Evolutionary conservation across 1,140 invertebrate species (phyloP).

Genomic region (Bombus superbus): DNA sequence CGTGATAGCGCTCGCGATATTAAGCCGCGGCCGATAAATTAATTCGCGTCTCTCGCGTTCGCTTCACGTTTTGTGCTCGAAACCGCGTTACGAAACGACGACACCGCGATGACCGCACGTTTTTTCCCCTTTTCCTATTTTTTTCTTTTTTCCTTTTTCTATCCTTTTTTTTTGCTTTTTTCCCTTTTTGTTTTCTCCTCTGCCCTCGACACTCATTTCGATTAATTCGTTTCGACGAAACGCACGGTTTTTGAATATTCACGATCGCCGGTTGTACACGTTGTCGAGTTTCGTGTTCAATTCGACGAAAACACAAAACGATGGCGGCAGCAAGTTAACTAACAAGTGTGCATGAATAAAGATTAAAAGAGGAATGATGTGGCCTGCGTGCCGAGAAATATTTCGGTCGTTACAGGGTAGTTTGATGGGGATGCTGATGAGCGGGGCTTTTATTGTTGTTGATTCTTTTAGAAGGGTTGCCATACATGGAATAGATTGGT

Average conservation of each 20-base stretch:
- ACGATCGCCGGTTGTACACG: conserved; percentile 10
- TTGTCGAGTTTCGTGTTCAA: conserved; percentile 12
- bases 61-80: background rate
- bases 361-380: conserved; percentile 10
- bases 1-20: conserved; percentile 34
- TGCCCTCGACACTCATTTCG: background rate
- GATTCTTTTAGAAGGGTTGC: no score
- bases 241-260: conserved; percentile 18
- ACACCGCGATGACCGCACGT: background rate
- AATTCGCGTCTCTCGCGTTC: background rate
- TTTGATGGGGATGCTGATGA: background rate
- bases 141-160: no score
- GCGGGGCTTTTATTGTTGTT: background rate
- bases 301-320: background rate
- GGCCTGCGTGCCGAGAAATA: background rate
- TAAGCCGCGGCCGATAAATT: conserved; percentile 12
- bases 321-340: background rate
- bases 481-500: no score
- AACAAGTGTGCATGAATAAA: conserved; percentile 31
- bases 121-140: background rate
- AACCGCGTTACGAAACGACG: background rate
- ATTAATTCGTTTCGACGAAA: conserved; percentile 18
- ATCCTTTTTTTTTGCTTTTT: background rate
- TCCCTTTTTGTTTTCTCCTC: background rate
- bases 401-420: background rate